A percentile compares a stretch with the other conserved stretches of the same genome.
Conservation (phyloP, 2,113 vertebrate genomes). For the Chauna torquata region DNA sequence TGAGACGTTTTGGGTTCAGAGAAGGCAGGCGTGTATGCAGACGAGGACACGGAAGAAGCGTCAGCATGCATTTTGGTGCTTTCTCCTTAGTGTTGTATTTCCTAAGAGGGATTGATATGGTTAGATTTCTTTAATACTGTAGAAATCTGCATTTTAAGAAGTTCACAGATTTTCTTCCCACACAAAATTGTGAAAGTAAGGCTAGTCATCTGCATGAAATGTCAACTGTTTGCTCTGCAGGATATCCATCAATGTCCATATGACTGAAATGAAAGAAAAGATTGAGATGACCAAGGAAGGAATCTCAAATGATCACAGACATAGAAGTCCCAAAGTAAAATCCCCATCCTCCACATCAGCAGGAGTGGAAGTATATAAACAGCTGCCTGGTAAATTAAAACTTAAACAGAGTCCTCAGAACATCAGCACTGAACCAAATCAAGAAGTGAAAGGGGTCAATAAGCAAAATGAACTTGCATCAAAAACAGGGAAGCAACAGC, state of each 20-base stretch:
- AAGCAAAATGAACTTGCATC: background rate
- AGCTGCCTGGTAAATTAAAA: background rate
- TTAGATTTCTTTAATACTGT: background rate
- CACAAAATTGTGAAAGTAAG: background rate
- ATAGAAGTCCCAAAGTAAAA: background rate
- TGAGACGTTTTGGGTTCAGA: background rate
- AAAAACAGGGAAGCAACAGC: background rate
- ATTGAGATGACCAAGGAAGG: background rate
- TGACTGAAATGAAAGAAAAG: constrained; percentile 46
- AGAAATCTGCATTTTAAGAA: background rate
- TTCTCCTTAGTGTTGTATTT: background rate
- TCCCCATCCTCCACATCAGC: background rate
- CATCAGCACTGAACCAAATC: background rate
- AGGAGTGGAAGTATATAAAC: background rate
- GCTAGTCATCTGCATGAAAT: background rate
- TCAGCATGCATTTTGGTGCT: background rate
- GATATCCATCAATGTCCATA: constrained; percentile 45
- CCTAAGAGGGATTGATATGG: background rate
- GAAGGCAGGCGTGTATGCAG: background rate
- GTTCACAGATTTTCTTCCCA: background rate
- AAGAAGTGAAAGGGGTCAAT: background rate
- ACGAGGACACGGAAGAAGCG: background rate
- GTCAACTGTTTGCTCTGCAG: constrained; percentile 53
- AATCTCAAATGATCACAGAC: background rate
- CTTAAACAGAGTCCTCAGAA: background rate